These are phyloP conservation scores for Gryllus longicercus DNA, from an alignment of 2,888 invertebrate genomes.

Conservation along the genomic window DNA sequence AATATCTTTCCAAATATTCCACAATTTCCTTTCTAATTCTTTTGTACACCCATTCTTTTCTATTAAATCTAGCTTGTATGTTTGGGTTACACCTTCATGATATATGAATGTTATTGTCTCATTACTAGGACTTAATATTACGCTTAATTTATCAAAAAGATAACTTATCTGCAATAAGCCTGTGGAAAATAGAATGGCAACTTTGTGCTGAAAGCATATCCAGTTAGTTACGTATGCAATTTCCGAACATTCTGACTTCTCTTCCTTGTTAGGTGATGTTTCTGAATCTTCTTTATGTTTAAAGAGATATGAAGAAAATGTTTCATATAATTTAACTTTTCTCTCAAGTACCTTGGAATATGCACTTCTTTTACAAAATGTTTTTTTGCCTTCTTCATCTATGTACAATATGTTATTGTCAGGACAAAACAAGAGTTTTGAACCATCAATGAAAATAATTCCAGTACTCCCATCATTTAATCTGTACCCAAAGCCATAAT, in stretches of 20 bases:
- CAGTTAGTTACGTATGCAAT: slow-evolving; percentile 59
- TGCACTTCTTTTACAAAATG: slow-evolving; percentile 50
- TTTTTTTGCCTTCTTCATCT: slow-evolving; percentile 54
- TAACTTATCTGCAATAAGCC: slow-evolving; percentile 56
- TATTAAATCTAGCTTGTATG: slow-evolving; percentile 51
- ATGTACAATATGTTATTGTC: slow-evolving; percentile 59
- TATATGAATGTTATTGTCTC: slow-evolving; percentile 59
- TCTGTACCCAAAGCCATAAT: slow-evolving; percentile 63
- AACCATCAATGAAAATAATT: slow-evolving; percentile 60
- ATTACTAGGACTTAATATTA: slow-evolving; percentile 61
- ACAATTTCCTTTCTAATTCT: background rate
- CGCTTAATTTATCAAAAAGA: slow-evolving; percentile 61
- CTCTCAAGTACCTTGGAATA: slow-evolving; percentile 52
- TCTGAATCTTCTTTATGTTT: background rate
- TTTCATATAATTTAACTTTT: slow-evolving; percentile 58
- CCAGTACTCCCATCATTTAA: slow-evolving; percentile 60
- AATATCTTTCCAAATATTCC: background rate
- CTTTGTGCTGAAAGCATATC: slow-evolving; percentile 59
- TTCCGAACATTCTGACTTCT: slow-evolving; percentile 54
- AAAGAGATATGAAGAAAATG: slow-evolving; percentile 47
- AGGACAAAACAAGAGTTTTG: slow-evolving; percentile 54
- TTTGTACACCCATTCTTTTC: slow-evolving; percentile 51
- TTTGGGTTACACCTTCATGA: slow-evolving; percentile 52
- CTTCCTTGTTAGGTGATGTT: background rate
- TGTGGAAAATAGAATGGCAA: slow-evolving; percentile 59